Evolutionary conservation across 1,140 invertebrate genomes (phyloP).

Genomic region (Potamilus streckersoni): DNA sequence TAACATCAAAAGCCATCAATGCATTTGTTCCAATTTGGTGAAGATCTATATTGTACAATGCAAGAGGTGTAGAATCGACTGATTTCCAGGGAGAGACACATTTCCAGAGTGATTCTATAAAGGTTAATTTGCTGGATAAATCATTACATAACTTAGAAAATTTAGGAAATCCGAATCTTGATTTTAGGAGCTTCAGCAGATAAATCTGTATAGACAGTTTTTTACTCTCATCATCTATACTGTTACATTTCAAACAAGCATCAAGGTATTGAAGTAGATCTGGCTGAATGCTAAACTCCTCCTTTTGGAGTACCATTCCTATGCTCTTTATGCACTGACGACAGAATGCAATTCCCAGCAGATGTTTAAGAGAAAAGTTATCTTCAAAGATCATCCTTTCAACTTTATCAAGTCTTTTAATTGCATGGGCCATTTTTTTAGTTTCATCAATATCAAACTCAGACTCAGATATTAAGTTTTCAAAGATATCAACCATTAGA

Average conservation of each 20-base stretch:
- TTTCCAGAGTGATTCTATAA: slow-evolving; percentile 7
- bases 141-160: not conserved
- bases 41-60: not conserved
- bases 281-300: not conserved
- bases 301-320: not conserved
- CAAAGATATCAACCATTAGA: too few relatives aligned
- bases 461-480: too few relatives aligned
- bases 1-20: not conserved
- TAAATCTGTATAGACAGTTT: not conserved
- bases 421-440: too few relatives aligned
- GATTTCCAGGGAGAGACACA: not conserved
- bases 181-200: slow-evolving; percentile 9
- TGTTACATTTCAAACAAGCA: not conserved
- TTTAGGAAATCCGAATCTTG: not conserved
- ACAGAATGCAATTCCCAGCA: slow-evolving; percentile 11
- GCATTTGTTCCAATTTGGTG: not conserved
- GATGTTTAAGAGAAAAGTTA: not conserved
- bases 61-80: slow-evolving; percentile 6
- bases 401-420: too few relatives aligned
- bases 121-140: not conserved
- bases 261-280: not conserved
- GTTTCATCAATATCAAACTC: too few relatives aligned
- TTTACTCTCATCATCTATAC: not conserved
- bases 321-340: not conserved
- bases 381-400: not conserved